Percentiles rank a stretch among this genome's conserved stretches.
phyloP scores from a whole-genome alignment of 2,888 invertebrate species.

The Melipona beecheii region DNA sequence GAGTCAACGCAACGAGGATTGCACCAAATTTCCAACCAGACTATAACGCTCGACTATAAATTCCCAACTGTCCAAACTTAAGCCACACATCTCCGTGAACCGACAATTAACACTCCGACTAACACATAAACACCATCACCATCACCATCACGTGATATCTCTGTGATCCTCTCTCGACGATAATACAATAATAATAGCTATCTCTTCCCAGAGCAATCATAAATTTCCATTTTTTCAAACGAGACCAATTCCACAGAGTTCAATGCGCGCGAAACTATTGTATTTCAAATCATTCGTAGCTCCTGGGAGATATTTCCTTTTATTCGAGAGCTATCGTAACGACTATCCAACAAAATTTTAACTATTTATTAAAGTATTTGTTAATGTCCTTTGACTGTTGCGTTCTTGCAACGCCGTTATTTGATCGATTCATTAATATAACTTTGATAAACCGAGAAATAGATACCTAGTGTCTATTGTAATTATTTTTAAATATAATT shows the following conservation, averaged over 20 bases:
- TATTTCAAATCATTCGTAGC: slow-evolving; percentile 2
- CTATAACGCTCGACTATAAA: neutral
- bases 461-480: too few relatives aligned
- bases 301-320: slow-evolving; percentile 14
- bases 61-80: neutral
- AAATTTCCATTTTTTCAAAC: neutral
- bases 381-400: too few relatives aligned
- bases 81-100: neutral
- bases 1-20: neutral
- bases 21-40: neutral
- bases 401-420: too few relatives aligned
- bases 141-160: neutral
- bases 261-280: neutral
- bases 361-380: too few relatives aligned
- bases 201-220: neutral
- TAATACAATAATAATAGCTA: neutral
- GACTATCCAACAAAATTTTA: slow-evolving; percentile 4
- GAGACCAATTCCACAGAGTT: neutral
- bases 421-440: too few relatives aligned
- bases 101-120: slow-evolving; percentile 3
- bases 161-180: neutral
- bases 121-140: slow-evolving; percentile 7
- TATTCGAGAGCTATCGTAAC: slow-evolving; percentile 35
- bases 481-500: too few relatives aligned
- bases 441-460: too few relatives aligned